phyloP scores from a whole-genome alignment of 2,797 vertebrate genomes.

The Ispidina picta region DNA sequence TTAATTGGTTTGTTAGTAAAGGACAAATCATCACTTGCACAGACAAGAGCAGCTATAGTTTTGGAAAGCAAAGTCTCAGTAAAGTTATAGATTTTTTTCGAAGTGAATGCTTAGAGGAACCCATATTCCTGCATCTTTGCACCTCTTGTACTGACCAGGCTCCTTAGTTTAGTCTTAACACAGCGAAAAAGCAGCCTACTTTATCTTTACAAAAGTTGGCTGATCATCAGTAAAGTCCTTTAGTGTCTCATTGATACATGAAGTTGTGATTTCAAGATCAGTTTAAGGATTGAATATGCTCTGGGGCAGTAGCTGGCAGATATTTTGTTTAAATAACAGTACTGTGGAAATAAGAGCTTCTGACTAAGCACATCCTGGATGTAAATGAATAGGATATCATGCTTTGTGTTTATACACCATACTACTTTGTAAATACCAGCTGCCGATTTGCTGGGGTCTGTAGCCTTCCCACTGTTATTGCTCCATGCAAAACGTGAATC shows the following conservation, averaged over 20 bases:
- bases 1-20: neutral
- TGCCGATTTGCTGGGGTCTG: neutral
- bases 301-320: neutral
- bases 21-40: neutral
- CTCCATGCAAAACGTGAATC: neutral
- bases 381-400: neutral
- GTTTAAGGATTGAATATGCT: neutral
- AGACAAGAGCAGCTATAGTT: neutral
- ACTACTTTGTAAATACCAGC: neutral
- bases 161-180: neutral
- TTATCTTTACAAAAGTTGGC: neutral
- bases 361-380: neutral
- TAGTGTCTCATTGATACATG: neutral
- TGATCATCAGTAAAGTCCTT: neutral
- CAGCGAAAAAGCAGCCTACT: rapidly evolving
- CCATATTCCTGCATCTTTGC: neutral
- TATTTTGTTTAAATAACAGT: neutral
- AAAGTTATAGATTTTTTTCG: neutral
- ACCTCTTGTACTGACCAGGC: neutral
- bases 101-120: neutral
- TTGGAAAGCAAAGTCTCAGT: neutral
- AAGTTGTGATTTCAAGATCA: neutral
- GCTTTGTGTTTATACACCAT: neutral
- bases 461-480: neutral
- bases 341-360: neutral